These are phyloP conservation scores for Microcebus griseorufus DNA, from an alignment of 2,113 vertebrate species.

Conservation along the genomic window DNA sequence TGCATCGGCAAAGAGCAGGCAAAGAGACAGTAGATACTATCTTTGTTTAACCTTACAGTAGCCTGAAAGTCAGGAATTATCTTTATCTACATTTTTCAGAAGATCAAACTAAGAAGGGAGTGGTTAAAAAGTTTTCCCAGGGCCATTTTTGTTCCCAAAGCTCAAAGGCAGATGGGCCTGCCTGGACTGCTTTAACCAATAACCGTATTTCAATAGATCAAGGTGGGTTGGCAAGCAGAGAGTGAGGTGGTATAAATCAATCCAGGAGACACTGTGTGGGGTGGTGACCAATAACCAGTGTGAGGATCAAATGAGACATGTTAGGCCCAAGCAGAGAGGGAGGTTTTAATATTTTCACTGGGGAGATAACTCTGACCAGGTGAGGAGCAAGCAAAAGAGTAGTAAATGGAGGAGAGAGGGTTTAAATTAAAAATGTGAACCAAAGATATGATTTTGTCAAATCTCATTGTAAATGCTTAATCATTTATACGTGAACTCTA, in stretches of 20 bases:
- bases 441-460: background rate
- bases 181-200: background rate
- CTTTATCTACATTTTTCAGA: background rate
- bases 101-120: background rate
- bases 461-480: conserved; percentile 4
- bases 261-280: background rate
- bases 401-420: background rate
- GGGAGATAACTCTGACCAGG: background rate
- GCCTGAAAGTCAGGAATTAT: background rate
- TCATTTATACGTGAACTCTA: conserved; percentile 28
- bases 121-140: background rate
- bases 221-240: background rate
- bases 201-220: background rate
- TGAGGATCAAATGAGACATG: background rate
- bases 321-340: background rate
- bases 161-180: background rate
- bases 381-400: background rate
- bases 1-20: background rate
- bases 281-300: background rate
- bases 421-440: conserved; percentile 18
- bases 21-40: background rate
- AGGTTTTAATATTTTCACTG: conserved; percentile 4
- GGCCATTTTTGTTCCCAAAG: background rate
- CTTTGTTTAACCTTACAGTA: background rate
- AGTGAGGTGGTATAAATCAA: background rate